Evolutionary conservation across 2,888 invertebrate genomes (phyloP).

Genomic region (Pristionchus japonicus): DNA sequence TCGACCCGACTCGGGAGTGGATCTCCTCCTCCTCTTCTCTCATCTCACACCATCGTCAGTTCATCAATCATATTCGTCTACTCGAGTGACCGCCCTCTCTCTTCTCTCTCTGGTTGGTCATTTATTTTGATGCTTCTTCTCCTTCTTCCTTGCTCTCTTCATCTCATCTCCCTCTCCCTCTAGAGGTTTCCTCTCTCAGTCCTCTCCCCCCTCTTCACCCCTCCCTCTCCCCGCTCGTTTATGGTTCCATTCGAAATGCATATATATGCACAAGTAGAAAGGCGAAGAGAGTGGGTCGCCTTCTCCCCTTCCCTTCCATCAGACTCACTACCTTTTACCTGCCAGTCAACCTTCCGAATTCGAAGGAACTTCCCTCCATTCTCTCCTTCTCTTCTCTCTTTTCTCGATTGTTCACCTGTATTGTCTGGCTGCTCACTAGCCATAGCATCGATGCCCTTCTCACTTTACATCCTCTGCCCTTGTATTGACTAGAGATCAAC

Average conservation of each 20-base stretch:
- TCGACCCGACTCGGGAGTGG: background rate
- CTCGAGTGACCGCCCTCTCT: background rate
- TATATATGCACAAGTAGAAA: constrained; percentile 40
- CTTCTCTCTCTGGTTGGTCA: background rate
- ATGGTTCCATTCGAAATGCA: constrained; percentile 41
- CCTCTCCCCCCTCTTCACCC: constrained; percentile 1
- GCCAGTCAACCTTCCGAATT: constrained; percentile 6
- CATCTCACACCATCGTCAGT: constrained; percentile 5
- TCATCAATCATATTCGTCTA: constrained; percentile 30
- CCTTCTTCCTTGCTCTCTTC: background rate
- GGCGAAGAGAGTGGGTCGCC: constrained; percentile 25
- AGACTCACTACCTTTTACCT: constrained; percentile 8
- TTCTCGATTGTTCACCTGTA: background rate
- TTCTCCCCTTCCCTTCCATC: background rate
- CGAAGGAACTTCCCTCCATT: background rate
- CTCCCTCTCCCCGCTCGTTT: constrained; percentile 36
- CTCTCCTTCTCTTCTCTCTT: background rate
- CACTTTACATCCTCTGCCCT: background rate
- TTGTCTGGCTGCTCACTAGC: background rate
- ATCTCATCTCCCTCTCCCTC: constrained; percentile 1
- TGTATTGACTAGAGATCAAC: background rate
- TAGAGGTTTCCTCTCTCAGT: constrained; percentile 27
- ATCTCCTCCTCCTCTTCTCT: background rate
- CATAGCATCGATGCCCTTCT: background rate
- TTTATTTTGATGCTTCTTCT: constrained; percentile 19